Base-by-base conservation (phyloP, 2,888 invertebrate species). In the Drosophila nigricruria region DNA sequence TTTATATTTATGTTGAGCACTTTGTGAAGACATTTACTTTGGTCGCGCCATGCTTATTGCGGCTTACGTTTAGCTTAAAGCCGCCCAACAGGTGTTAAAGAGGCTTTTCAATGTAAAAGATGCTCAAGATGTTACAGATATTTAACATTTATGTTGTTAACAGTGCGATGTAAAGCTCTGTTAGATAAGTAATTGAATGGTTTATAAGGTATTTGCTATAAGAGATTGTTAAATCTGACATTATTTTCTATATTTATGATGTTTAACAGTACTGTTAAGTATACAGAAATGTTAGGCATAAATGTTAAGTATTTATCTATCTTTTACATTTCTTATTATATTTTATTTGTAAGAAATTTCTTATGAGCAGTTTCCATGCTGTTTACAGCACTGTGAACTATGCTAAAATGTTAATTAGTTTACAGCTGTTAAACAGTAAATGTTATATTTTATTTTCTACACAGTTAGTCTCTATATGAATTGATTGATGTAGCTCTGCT, bases 401-500 rank as follows among this genome's bases (percentile, higher is more conserved):
- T 20, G 12, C 20, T 10, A 1, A 42, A 42, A 18, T 58, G 58
- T 58, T 58, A 38, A 60, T 5, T 3, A 12, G 8, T 9, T 61
- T 42, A 61, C 52, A 43, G 61, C 60, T 60, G 60, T 60, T 60
- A 38, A 16, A 1, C 16, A 38, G 5, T 4, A 6, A 38, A 38
- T 38, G 16, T 38, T 38, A 38, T n/a, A n/a, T n/a, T n/a, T n/a
- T n/a, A n/a, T n/a, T n/a, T n/a, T n/a, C n/a, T n/a, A n/a, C n/a
- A n/a, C n/a, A n/a, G n/a, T n/a, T n/a, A n/a, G n/a, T n/a, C n/a
- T n/a, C n/a, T n/a, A n/a, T n/a, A n/a, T n/a, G n/a, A 34, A 18
- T 73, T 77, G 63, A 66, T 70, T 64, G 67, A 70, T 57, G 62
- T 56, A 32, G 45, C 42, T 66, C 30, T 53, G 58, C 56, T 59